A percentile compares a stretch with the other conserved stretches of the same genome.
These are phyloP conservation scores for Rhopalosiphum maidis DNA, from an alignment of 1,140 invertebrate species.

Conservation along the genomic window DNA sequence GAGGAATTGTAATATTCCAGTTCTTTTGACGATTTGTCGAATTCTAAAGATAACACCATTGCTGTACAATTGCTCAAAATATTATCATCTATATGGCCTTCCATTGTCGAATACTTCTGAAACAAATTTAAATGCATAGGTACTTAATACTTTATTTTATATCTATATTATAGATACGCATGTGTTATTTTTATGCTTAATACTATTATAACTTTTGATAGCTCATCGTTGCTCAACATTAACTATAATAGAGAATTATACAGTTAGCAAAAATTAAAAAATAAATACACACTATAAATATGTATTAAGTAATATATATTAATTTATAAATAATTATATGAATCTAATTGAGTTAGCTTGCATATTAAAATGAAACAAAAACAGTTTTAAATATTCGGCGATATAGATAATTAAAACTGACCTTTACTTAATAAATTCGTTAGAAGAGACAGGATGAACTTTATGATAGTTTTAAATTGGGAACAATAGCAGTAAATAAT, in stretches of 20 bases:
- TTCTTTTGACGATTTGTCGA: not conserved
- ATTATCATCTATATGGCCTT: not conserved
- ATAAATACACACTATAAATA: too few relatives aligned
- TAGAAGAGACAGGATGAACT: not conserved
- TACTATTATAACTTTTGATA: too few relatives aligned
- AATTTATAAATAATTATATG: too few relatives aligned
- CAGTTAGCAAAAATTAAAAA: too few relatives aligned
- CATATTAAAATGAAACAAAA: not conserved
- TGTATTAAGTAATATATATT: too few relatives aligned
- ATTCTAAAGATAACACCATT: conserved; percentile 23
- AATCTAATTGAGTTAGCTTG: not conserved
- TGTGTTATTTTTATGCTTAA: not conserved
- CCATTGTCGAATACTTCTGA: not conserved
- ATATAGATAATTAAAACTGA: not conserved
- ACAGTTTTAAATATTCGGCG: not conserved
- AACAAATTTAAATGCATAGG: not conserved
- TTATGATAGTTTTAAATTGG: not conserved
- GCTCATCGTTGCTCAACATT: too few relatives aligned
- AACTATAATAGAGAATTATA: too few relatives aligned
- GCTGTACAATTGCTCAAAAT: conserved; percentile 18
- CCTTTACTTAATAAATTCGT: not conserved
- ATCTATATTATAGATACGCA: not conserved
- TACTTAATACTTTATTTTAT: not conserved
- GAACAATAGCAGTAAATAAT: not conserved
- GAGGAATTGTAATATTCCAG: not conserved